Conservation (phyloP, 2,888 invertebrate species). For the Mimas tiliae region DNA sequence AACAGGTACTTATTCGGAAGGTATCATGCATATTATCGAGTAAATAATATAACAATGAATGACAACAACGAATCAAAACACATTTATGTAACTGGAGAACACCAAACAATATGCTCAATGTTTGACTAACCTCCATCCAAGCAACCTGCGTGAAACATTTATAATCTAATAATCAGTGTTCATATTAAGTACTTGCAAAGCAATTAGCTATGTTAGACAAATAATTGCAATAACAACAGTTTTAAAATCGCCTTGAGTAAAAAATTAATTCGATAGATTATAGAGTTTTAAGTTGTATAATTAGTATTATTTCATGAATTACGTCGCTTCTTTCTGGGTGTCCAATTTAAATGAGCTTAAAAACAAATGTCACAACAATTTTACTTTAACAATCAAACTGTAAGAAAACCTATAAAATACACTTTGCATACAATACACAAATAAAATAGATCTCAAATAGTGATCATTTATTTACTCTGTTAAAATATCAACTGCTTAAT, state of each 20-base stretch:
- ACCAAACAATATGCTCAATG: slow-evolving; percentile 54
- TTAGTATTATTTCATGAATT: not conserved
- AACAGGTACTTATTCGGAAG: not conserved
- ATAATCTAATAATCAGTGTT: slow-evolving; percentile 45
- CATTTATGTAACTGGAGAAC: slow-evolving; percentile 47
- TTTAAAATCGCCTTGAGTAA: not conserved
- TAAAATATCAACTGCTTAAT: too few species aligned
- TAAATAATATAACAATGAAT: slow-evolving; percentile 37
- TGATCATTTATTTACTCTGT: too few species aligned
- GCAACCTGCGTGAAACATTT: slow-evolving; percentile 83
- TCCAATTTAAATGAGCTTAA: not conserved
- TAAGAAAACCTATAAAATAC: too few species aligned
- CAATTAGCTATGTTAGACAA: slow-evolving; percentile 16
- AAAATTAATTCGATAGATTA: not conserved
- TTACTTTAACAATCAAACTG: not conserved
- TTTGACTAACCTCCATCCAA: slow-evolving; percentile 86
- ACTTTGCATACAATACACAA: too few species aligned
- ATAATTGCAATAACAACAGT: not conserved
- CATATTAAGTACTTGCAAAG: slow-evolving; percentile 13
- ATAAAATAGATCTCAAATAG: too few species aligned
- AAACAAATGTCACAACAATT: not conserved
- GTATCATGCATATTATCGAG: slow-evolving; percentile 34
- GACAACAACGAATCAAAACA: slow-evolving; percentile 51
- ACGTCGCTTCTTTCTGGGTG: not conserved
- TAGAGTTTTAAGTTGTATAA: not conserved